Evolutionary conservation across 2,888 invertebrate genomes (phyloP), one percentile per base, ranked within the genome.

Genomic region (Eucera pruinosa): DNA sequence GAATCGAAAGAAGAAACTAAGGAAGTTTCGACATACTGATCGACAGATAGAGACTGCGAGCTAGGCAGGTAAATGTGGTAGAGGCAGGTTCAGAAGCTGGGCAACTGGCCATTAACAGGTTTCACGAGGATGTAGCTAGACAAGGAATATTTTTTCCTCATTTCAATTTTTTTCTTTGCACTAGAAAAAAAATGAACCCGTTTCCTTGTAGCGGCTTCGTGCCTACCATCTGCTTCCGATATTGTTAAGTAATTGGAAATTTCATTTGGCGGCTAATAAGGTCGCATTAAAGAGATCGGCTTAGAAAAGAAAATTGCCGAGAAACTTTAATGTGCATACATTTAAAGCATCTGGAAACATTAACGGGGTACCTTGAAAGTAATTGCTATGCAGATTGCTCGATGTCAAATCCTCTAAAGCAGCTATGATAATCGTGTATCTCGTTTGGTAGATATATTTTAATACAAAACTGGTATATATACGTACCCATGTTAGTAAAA

Each of bases 51-150:
- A 62, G 36, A 50, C 48, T 39, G 27, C n/a, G 27, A 78, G 23
- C 43, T 39, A 43, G 39, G 9, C 58, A 68, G 64, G 64, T 78
- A 68, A 58, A 65, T 23, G 61, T 54, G 57, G 43, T 43, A 18
- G 47, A 33, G 39, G 11, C 67, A 48, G 64, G 67, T 61, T 55
- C 65, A 54, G 66, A 33, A 64, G 41, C 62, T 67, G 78, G n/a
- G 48, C 47, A 78, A 67, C 78, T 69, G 78, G 36, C 65, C 66
- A 78, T 78, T 78, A 78, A 78, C 78, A 78, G 66, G 71, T 72
- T 78, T 57, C 66, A 58, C 71, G 58, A 71, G 47, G 78, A 67
- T 67, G 57, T 55, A 36, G 69, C 78, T 65, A 78, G 66, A 58
- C 71, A 18, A 67, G 64, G 47, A 52, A 54, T 39, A 39, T 9